Percentiles rank a stretch among this genome's conserved stretches.
Conservation (phyloP, 2,113 vertebrate species). For the Sylvietta virens region DNA sequence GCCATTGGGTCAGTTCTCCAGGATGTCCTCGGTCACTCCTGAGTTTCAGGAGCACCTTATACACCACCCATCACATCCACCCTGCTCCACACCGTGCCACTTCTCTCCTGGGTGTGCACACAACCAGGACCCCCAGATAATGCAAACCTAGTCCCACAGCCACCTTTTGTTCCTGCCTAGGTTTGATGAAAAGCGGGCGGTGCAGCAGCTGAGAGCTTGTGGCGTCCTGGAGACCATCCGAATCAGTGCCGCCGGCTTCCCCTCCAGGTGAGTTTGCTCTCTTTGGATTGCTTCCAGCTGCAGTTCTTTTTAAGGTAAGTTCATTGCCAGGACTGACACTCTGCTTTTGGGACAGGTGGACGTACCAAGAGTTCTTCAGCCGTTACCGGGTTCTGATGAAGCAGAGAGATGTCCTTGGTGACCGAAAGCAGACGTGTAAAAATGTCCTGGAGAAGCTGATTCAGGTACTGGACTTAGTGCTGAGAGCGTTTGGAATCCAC, state of each 20-base stretch:
- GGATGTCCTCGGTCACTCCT: background rate
- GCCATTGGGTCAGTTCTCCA: fast-evolving
- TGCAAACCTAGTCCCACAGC: background rate
- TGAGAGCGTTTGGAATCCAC: background rate
- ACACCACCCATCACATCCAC: background rate
- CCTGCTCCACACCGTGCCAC: background rate
- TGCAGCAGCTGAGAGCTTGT: constrained; percentile 96
- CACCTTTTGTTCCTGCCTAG: constrained; percentile 54
- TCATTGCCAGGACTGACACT: background rate
- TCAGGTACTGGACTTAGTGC: constrained; percentile 73
- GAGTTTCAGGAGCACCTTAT: background rate
- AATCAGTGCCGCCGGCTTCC: constrained; percentile 96
- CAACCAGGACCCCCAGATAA: background rate
- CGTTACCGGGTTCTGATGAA: constrained; percentile 97
- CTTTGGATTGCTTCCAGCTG: background rate
- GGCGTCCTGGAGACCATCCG: constrained; percentile 97
- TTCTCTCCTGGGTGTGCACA: background rate
- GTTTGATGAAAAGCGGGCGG: constrained; percentile 95
- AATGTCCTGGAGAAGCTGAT: constrained; percentile 95
- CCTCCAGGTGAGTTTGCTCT: constrained; percentile 81
- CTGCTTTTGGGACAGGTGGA: constrained; percentile 82
- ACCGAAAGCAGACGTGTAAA: constrained; percentile 92
- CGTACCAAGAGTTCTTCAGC: constrained; percentile 98
- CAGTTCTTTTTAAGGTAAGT: background rate
- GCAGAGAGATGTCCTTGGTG: constrained; percentile 91